Conservation (phyloP, 92 coral and sea anemone species). For the Umimayanthus kanabou region DNA sequence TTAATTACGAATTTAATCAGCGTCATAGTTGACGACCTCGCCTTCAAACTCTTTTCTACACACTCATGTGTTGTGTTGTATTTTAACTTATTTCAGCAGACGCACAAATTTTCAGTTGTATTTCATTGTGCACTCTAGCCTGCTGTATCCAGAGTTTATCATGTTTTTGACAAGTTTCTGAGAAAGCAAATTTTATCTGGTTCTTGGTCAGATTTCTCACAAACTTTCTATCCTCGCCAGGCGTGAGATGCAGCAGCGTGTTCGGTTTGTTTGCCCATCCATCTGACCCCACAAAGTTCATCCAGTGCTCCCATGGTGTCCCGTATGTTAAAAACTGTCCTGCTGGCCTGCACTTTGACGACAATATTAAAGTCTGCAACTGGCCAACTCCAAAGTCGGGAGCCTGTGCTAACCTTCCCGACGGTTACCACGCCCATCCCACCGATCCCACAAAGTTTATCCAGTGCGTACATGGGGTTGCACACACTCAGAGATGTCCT, state of each 20-base stretch:
- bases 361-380: neutral
- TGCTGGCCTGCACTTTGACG: neutral
- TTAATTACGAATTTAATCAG: too few relatives aligned
- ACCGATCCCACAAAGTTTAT: conserved; percentile 30
- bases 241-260: neutral
- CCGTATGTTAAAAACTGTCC: neutral
- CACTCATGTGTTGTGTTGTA: too few relatives aligned
- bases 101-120: too few relatives aligned
- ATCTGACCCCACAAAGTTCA: neutral
- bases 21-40: too few relatives aligned
- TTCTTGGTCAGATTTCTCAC: too few relatives aligned
- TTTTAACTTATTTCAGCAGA: too few relatives aligned
- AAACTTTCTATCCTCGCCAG: neutral
- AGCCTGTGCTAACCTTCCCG: neutral
- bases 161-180: too few relatives aligned
- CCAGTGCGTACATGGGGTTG: conserved; percentile 3
- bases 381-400: neutral
- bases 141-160: too few relatives aligned
- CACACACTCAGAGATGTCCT: conserved; percentile 12
- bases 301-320: neutral
- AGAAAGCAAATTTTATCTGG: too few relatives aligned
- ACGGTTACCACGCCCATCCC: conserved; percentile 39
- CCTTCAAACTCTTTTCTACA: too few relatives aligned
- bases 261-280: neutral
- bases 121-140: too few relatives aligned